Conservation (phyloP, 2,113 vertebrate species). For the Arvicanthis niloticus region DNA sequence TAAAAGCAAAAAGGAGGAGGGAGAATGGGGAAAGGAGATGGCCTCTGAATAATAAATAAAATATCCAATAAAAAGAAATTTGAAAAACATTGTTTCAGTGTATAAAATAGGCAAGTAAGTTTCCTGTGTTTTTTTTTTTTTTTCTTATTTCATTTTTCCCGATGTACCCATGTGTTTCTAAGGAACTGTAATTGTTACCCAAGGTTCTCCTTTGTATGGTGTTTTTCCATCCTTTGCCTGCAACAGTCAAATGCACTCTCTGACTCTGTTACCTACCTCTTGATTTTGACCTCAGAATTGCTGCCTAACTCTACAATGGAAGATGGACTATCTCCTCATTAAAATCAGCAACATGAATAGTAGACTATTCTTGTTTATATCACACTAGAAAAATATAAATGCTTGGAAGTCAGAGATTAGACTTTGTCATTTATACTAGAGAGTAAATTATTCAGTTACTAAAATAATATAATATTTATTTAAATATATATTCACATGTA, state of each 20-base stretch:
- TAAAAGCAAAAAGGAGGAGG: no score
- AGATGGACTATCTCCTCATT: neutral
- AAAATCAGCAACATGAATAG: neutral
- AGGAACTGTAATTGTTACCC: neutral
- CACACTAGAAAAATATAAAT: neutral
- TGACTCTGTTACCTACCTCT: neutral
- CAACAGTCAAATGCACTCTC: neutral
- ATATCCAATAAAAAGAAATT: neutral
- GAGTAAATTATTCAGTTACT: slow-evolving; percentile 20
- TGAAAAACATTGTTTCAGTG: neutral
- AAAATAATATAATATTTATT: neutral
- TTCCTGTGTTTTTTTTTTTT: neutral
- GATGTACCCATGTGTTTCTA: neutral
- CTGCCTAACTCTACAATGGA: neutral
- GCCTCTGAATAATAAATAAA: no score
- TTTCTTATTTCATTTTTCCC: neutral
- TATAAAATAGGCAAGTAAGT: neutral
- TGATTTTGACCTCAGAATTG: neutral
- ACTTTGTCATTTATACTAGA: slow-evolving; percentile 12
- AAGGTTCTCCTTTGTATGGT: neutral
- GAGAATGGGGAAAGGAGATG: no score
- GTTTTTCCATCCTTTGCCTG: neutral
- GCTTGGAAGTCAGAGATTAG: neutral
- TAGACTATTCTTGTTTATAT: neutral
- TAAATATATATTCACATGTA: neutral